Conservation (phyloP, 1,140 invertebrate genomes). For the Musca vetustissima region DNA sequence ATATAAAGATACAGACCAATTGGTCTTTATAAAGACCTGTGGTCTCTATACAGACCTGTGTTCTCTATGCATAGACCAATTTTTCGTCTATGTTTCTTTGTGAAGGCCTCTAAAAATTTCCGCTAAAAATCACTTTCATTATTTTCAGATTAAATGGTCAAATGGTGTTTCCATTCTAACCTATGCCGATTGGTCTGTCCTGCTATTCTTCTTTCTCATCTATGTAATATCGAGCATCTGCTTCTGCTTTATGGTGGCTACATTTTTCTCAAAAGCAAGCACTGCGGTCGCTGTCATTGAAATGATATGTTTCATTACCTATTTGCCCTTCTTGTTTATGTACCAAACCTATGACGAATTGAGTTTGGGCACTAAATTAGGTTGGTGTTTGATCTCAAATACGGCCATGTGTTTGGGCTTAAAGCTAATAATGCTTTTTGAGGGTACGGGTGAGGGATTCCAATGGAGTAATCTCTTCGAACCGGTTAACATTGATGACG, state of each 20-base stretch:
- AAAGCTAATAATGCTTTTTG: slow-evolving; percentile 62
- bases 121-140: no score
- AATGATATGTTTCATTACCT: slow-evolving; percentile 70
- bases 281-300: slow-evolving; percentile 63
- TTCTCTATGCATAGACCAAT: not conserved
- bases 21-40: slow-evolving; percentile 29
- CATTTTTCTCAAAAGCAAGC: slow-evolving; percentile 63
- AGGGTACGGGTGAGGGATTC: slow-evolving; percentile 41
- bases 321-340: slow-evolving; percentile 71
- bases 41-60: no score
- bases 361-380: slow-evolving; percentile 58
- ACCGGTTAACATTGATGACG: slow-evolving; percentile 71
- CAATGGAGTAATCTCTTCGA: slow-evolving; percentile 73
- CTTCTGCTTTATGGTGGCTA: slow-evolving; percentile 67
- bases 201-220: slow-evolving; percentile 61
- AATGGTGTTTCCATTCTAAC: slow-evolving; percentile 42
- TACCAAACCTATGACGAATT: slow-evolving; percentile 63
- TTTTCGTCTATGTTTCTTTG: no score
- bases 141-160: slow-evolving; percentile 36
- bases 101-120: no score
- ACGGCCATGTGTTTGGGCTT: slow-evolving; percentile 78
- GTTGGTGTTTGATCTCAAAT: slow-evolving; percentile 68
- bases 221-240: slow-evolving; percentile 60
- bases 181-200: slow-evolving; percentile 49
- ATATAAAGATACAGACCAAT: no score